These are phyloP conservation scores for Rhinella marina DNA, from an alignment of 2,797 vertebrate species.

Conservation along the genomic window DNA sequence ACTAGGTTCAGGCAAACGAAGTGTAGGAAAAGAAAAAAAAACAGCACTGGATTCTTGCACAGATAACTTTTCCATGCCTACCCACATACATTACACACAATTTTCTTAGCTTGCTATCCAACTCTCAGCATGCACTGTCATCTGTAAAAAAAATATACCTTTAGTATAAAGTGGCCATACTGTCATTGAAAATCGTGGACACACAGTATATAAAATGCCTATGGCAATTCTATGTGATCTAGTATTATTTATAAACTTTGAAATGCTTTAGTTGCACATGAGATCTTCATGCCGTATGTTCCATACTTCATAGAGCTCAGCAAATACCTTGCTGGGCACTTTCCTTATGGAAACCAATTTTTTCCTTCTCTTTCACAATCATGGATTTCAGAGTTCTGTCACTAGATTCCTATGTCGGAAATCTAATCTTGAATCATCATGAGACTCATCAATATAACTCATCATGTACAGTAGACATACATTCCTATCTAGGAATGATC, in stretches of 20 bases:
- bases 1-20: not conserved
- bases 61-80: not conserved
- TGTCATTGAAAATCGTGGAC: not conserved
- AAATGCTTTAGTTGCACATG: not conserved
- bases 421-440: not conserved
- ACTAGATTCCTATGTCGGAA: not conserved
- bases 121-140: not conserved
- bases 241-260: not conserved
- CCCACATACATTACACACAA: not conserved
- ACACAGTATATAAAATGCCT: slow-evolving; percentile 10
- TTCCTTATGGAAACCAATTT: not conserved
- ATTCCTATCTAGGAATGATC: not conserved
- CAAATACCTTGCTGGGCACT: not conserved
- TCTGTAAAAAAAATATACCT: slow-evolving; percentile 38
- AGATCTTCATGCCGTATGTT: not conserved
- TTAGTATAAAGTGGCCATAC: slow-evolving; percentile 20
- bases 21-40: not conserved
- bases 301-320: not conserved
- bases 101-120: not conserved
- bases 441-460: not conserved
- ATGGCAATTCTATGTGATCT: not conserved
- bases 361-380: no score
- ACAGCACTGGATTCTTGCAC: not conserved
- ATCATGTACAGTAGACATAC: not conserved
- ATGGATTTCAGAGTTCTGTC: not conserved